Evolutionary conservation across 2,113 vertebrate species (phyloP).

Genomic region (Caranx ignobilis): DNA sequence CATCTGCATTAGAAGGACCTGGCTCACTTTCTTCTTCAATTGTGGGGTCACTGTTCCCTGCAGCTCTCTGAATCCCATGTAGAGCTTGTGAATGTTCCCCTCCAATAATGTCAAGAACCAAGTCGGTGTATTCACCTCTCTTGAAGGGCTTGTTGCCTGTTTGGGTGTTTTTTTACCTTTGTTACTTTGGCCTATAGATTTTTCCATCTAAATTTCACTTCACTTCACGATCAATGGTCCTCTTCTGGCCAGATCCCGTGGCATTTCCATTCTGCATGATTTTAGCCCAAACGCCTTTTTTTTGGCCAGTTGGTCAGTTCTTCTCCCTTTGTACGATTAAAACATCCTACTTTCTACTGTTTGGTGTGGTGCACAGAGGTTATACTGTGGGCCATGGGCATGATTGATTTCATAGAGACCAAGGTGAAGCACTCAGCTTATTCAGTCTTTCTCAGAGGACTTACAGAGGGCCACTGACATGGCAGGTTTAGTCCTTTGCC

Average conservation of each 20-base stretch:
- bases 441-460: background rate
- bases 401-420: constrained; percentile 30
- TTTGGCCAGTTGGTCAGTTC: background rate
- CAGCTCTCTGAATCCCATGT: background rate
- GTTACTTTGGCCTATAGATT: constrained; percentile 35
- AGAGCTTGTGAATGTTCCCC: constrained; percentile 26
- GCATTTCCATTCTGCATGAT: constrained; percentile 24
- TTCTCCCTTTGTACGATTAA: constrained; percentile 20
- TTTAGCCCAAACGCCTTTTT: constrained; percentile 11
- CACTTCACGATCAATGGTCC: background rate
- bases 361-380: background rate
- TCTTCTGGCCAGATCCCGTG: constrained; percentile 23
- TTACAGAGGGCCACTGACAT: background rate
- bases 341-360: constrained; percentile 31
- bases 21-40: too few relatives aligned
- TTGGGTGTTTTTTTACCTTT: constrained; percentile 40
- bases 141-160: constrained; percentile 34
- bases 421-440: background rate
- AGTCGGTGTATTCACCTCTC: constrained; percentile 39
- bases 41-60: too few relatives aligned
- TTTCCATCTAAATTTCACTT: constrained; percentile 39
- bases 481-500: background rate
- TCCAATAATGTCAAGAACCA: background rate
- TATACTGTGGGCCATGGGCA: constrained; percentile 21
- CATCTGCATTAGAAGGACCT: too few relatives aligned